Evolutionary conservation across 2,797 vertebrate genomes (phyloP), one percentile per base, ranked within the genome.

Genomic region (Todus mexicanus): DNA sequence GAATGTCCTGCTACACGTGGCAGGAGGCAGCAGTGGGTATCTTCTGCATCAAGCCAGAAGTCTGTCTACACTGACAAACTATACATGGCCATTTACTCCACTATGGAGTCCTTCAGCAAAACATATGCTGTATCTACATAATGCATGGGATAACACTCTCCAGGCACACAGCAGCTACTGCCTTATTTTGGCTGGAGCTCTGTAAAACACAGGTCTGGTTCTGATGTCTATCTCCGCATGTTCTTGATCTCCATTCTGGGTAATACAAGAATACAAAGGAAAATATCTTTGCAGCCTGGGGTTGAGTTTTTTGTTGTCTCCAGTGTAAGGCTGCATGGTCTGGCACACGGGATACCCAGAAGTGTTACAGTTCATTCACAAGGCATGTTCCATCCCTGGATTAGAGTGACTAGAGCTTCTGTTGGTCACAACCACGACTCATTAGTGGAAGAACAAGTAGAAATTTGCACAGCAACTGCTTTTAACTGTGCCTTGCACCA

Each of bases 111-210:
- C 57, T 70, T 74, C 73, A 37, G 42, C 10, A 51, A 61, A 60
- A 42, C 5, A 37, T 15, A 4, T 2, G 0, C 16, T 35, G 10
- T 16, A 22, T 14, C 6, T 37, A 16, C 16, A 26, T 21, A 51
- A 26, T 13, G 26, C 47, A 26, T 15, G 29, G 15, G 15, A 56
- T n/a, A 73, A 48, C 33, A 29, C 7, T 61, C 20, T 57, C 20
- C 64, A 66, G 69, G 63, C 8, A n/a, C 20, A 42, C 35, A 57
- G 53, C 23, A 83, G 23, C n/a, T 38, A 7, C 63, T 70, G n/a
- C 33, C 21, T 33, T 26, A 25, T 71, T 71, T 68, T 37, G 40
- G 47, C 42, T 42, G 47, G 10, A 74, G 56, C 22, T 76, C 33
- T 37, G 10, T 60, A 47, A 43, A 51, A 51, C 47, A 33, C 15